A percentile compares a stretch with the other conserved stretches of the same genome.
Evolutionary conservation across 2,113 vertebrate species (phyloP).

Genomic region (Ptilorrhoa leucosticta): DNA sequence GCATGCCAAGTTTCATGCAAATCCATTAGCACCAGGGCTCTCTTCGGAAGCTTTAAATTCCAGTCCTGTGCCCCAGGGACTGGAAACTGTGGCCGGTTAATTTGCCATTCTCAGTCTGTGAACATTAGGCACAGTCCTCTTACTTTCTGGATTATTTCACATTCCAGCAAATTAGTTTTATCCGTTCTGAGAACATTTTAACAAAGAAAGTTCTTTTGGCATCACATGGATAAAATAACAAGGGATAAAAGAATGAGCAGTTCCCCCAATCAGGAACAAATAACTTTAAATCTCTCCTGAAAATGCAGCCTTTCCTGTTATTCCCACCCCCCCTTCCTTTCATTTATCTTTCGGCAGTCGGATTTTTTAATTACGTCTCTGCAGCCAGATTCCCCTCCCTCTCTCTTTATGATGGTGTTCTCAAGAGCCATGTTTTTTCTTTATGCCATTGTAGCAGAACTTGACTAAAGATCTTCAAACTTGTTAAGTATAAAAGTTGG

Average conservation of each 20-base stretch:
- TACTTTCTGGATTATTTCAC: conserved; percentile 78
- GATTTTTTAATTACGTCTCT: conserved; percentile 63
- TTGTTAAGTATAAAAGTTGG: conserved; percentile 77
- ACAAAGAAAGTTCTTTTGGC: conserved; percentile 73
- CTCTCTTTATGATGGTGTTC: conserved; percentile 19
- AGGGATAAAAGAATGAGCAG: conserved; percentile 64
- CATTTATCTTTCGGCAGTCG: conserved; percentile 59
- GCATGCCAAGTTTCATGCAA: conserved; percentile 70
- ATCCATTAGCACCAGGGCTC: conserved; percentile 64
- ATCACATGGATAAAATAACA: conserved; percentile 71
- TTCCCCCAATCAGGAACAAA: conserved; percentile 71
- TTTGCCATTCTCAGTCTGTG: conserved; percentile 63
- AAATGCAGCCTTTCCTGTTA: conserved; percentile 66
- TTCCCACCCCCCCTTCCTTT: conserved; percentile 25
- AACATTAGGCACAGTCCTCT: conserved; percentile 69
- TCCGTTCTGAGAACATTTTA: conserved; percentile 72
- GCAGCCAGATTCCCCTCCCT: conserved; percentile 29
- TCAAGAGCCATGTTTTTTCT: conserved; percentile 56
- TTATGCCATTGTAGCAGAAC: conserved; percentile 67
- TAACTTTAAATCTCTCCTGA: conserved; percentile 66
- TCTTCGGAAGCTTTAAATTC: conserved; percentile 67
- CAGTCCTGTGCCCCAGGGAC: conserved; percentile 60
- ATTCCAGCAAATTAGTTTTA: conserved; percentile 78
- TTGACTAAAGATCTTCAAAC: conserved; percentile 73
- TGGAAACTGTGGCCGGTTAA: conserved; percentile 64